These are phyloP conservation scores for Brachycybe producta DNA, from an alignment of 2,888 invertebrate genomes.

Conservation along the genomic window DNA sequence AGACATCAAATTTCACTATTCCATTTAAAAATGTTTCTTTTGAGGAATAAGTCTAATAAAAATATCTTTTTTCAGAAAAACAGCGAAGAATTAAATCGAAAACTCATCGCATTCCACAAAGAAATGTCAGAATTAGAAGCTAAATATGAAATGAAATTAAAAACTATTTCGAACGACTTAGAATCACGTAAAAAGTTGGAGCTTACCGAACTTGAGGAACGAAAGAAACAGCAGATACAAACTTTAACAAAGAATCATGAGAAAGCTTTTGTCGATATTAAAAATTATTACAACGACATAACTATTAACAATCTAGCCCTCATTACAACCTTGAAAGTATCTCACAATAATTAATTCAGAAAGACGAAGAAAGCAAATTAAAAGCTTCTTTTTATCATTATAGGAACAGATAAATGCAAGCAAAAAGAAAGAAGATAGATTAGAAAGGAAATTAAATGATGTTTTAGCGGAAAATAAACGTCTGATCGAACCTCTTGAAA, in stretches of 20 bases:
- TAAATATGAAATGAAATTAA: slow-evolving; percentile 51
- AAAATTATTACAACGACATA: slow-evolving; percentile 89
- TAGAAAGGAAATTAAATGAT: slow-evolving; percentile 53
- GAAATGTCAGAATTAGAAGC: slow-evolving; percentile 53
- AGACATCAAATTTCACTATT: slow-evolving; percentile 20
- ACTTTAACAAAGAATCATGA: slow-evolving; percentile 68
- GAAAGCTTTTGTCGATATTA: slow-evolving; percentile 72
- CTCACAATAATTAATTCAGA: slow-evolving; percentile 2
- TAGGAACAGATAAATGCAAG: slow-evolving; percentile 61
- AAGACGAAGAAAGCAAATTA: background rate
- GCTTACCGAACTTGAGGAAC: slow-evolving; percentile 64
- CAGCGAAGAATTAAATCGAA: slow-evolving; percentile 43
- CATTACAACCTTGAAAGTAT: slow-evolving; percentile 72
- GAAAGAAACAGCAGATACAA: slow-evolving; percentile 75
- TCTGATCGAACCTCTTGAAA: slow-evolving; percentile 56
- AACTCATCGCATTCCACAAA: slow-evolving; percentile 49
- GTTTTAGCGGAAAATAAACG: slow-evolving; percentile 58
- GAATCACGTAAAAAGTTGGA: slow-evolving; percentile 39
- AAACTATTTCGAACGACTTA: slow-evolving; percentile 46
- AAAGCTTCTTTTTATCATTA: background rate
- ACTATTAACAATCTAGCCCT: slow-evolving; percentile 82
- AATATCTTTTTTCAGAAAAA: slow-evolving; percentile 32
- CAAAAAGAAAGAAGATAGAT: slow-evolving; percentile 64
- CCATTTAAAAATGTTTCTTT: background rate
- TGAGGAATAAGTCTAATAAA: slow-evolving; percentile 8